Base-by-base conservation (phyloP, 2,888 invertebrate species). In the Melieria omissa region DNA sequence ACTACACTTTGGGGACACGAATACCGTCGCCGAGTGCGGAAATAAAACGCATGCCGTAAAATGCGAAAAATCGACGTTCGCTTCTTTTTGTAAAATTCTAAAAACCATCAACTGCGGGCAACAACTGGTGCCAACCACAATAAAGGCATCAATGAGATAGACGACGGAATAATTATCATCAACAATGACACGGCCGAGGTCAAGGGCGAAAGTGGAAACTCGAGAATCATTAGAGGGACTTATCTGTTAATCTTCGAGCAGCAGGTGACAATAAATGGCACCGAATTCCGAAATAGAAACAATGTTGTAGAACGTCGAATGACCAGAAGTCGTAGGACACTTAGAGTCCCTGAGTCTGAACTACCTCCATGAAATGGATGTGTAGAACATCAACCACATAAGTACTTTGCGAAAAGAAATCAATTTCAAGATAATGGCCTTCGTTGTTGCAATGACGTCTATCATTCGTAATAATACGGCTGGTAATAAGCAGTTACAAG, bases 401-500 rank as follows among this genome's bases (percentile, higher is more conserved):
- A 44, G 41, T 44, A 42, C 10, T 58, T n/a, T n/a, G n/a, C 58
- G 29, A 58, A 12, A 58, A 58, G 58, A 58, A 41, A 42, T 58
- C 60, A 60, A 29, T 12, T 60, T 9, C 4, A 60, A 60, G n/a
- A 60, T n/a, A 60, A n/a, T 42, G 60, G 44, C 44, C 44, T 60
- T 44, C 8, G 3, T 60, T 9, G 41, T 8, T 12, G 9, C 41
- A 60, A 42, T 29, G 41, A 58, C 29, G 42, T 3, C n/a, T 3
- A 29, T 41, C 12, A 57, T n/a, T n/a, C n/a, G n/a, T n/a, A n/a
- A n/a, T n/a, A n/a, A n/a, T n/a, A n/a, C n/a, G n/a, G n/a, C n/a
- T n/a, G n/a, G n/a, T n/a, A n/a, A n/a, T n/a, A n/a, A n/a, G n/a
- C n/a, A n/a, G n/a, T n/a, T n/a, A n/a, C n/a, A n/a, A n/a, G n/a